Evolutionary conservation across 1,140 invertebrate genomes (phyloP).

Genomic region (Mylabris phalerata): DNA sequence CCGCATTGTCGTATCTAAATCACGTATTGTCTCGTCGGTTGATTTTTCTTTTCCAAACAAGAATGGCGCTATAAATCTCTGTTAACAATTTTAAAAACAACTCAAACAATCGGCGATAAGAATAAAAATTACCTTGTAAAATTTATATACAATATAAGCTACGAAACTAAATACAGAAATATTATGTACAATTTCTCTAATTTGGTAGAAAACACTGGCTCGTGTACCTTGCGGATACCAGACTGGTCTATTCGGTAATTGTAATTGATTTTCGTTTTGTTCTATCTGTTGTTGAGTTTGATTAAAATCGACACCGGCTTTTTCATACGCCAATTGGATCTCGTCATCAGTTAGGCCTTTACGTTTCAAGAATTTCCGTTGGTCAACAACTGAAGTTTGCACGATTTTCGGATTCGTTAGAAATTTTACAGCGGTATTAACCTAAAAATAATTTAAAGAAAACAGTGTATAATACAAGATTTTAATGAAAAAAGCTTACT

Average conservation of each 20-base stretch:
- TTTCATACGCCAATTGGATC: constrained; percentile 64
- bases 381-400: constrained; percentile 63
- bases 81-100: constrained; percentile 11
- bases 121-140: constrained; percentile 57
- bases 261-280: too few relatives aligned
- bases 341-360: constrained; percentile 79
- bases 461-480: too few relatives aligned
- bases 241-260: too few relatives aligned
- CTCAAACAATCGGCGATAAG: too few relatives aligned
- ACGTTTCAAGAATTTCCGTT: constrained; percentile 68
- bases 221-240: too few relatives aligned
- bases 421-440: constrained; percentile 80
- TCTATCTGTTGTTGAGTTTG: constrained; percentile 27
- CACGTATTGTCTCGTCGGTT: constrained; percentile 55
- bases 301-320: constrained; percentile 45
- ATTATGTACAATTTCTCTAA: constrained; percentile 62
- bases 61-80: constrained; percentile 38
- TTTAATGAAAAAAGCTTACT: too few relatives aligned
- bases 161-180: constrained; percentile 62
- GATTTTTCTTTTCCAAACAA: constrained; percentile 39
- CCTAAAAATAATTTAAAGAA: constrained; percentile 44
- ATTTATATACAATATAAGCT: constrained; percentile 61
- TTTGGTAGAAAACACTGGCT: constrained; percentile 42
- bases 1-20: constrained; percentile 52
- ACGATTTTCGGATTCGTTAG: constrained; percentile 75